phyloP scores from a whole-genome alignment of 2,113 vertebrate species.

The Calidris pugnax region DNA sequence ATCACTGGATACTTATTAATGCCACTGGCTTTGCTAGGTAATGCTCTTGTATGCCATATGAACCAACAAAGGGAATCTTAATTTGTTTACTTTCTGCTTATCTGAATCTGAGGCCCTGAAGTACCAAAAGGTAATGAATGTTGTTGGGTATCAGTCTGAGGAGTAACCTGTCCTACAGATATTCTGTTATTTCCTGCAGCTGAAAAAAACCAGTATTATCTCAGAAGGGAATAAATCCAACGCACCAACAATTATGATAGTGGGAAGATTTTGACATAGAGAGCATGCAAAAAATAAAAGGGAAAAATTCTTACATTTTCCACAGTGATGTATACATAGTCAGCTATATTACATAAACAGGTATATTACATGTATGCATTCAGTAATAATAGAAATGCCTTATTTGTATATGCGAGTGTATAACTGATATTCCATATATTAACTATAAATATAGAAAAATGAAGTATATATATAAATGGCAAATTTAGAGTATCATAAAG shows the following conservation, averaged over 20 bases:
- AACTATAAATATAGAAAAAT: background rate
- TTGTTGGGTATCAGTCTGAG: background rate
- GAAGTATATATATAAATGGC: background rate
- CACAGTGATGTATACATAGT: fast-evolving
- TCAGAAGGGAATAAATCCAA: background rate
- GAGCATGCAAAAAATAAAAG: background rate
- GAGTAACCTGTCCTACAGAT: background rate
- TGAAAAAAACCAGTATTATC: background rate
- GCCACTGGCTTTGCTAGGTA: background rate
- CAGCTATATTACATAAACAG: background rate
- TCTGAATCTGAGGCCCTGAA: background rate
- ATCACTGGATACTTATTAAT: background rate
- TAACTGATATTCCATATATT: background rate
- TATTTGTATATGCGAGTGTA: background rate
- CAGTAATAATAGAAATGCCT: background rate
- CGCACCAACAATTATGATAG: background rate
- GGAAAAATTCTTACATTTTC: background rate
- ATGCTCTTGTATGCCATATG: background rate
- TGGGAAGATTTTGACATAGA: background rate
- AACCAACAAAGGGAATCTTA: background rate
- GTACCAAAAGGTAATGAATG: background rate
- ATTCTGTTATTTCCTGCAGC: background rate
- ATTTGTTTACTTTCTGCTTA: background rate
- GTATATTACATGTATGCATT: background rate
- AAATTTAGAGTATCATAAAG: background rate